These are phyloP conservation scores for Austrofundulus limnaeus DNA, from an alignment of 2,113 vertebrate genomes.

Conservation along the genomic window DNA sequence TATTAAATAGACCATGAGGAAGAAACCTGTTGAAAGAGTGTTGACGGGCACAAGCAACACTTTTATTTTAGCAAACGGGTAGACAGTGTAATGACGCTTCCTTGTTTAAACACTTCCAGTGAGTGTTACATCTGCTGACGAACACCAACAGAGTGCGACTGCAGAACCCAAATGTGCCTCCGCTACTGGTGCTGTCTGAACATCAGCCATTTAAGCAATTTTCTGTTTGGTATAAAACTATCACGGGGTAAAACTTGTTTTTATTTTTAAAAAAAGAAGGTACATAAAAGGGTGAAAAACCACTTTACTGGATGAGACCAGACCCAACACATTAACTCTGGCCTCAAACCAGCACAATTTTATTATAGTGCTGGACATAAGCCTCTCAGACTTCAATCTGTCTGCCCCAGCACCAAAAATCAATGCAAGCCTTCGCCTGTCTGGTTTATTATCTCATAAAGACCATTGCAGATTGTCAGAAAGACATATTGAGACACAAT, in stretches of 20 bases:
- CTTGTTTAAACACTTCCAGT: constrained; percentile 41
- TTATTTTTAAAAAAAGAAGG: neutral
- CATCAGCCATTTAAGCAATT: neutral
- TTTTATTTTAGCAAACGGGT: constrained; percentile 42
- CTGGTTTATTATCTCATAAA: constrained; percentile 56
- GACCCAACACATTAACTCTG: constrained; percentile 22
- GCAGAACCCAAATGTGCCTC: constrained; percentile 2
- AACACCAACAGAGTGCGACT: constrained; percentile 2
- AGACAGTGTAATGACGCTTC: constrained; percentile 35
- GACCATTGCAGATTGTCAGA: constrained; percentile 37
- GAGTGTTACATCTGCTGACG: constrained; percentile 43
- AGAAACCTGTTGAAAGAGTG: constrained; percentile 21
- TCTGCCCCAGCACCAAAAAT: constrained; percentile 47
- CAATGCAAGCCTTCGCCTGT: constrained; percentile 51
- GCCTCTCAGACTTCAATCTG: constrained; percentile 46
- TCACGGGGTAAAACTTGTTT: neutral
- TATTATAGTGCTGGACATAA: constrained; percentile 48
- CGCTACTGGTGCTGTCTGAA: neutral
- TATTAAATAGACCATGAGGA: constrained; percentile 1
- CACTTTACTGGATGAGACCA: constrained; percentile 15
- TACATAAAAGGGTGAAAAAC: constrained; percentile 7
- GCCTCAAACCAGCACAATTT: constrained; percentile 42
- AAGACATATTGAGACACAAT: constrained; percentile 1
- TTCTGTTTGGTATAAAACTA: constrained; percentile 8
- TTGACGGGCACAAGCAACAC: constrained; percentile 49